Conservation (phyloP, 1,140 invertebrate genomes). For the Psilanteris sp. region DNA sequence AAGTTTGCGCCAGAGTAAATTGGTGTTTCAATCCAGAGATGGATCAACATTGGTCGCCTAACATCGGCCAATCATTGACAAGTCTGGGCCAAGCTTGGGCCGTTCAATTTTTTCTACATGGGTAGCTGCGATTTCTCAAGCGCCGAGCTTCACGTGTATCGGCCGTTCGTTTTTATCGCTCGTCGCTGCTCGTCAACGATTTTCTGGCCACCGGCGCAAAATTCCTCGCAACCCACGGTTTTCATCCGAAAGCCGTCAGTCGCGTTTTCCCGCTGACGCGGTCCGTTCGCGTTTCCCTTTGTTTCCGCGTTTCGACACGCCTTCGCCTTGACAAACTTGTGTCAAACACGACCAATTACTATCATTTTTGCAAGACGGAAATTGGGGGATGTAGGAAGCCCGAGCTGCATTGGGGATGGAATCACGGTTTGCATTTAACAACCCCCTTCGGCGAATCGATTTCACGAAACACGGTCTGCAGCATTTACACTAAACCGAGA, state of each 20-base stretch:
- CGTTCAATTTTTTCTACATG: no score
- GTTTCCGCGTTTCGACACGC: conserved; percentile 8
- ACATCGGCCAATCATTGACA: no score
- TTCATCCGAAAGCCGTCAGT: conserved; percentile 8
- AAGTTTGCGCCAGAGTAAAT: no score
- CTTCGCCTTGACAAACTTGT: no score
- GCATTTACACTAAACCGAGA: conserved; percentile 1
- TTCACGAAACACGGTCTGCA: conserved; percentile 8
- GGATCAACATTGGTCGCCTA: no score
- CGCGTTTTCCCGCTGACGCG: no score
- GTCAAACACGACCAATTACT: conserved; percentile 16
- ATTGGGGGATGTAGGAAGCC: conserved; percentile 33
- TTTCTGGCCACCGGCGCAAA: background rate
- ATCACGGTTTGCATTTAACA: conserved; percentile 33
- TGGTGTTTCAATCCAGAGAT: no score
- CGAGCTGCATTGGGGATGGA: conserved; percentile 20
- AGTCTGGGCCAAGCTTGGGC: no score
- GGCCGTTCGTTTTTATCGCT: conserved; percentile 2
- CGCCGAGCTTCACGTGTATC: background rate
- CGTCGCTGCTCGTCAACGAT: no score
- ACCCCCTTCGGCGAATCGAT: conserved; percentile 39
- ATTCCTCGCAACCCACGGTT: background rate
- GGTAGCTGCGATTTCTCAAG: conserved; percentile 7
- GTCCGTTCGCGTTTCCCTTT: no score
- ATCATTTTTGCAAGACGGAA: conserved; percentile 35